These are phyloP conservation scores for Drosophila nigrodunni DNA, from an alignment of 1,140 invertebrate genomes.

Conservation along the genomic window DNA sequence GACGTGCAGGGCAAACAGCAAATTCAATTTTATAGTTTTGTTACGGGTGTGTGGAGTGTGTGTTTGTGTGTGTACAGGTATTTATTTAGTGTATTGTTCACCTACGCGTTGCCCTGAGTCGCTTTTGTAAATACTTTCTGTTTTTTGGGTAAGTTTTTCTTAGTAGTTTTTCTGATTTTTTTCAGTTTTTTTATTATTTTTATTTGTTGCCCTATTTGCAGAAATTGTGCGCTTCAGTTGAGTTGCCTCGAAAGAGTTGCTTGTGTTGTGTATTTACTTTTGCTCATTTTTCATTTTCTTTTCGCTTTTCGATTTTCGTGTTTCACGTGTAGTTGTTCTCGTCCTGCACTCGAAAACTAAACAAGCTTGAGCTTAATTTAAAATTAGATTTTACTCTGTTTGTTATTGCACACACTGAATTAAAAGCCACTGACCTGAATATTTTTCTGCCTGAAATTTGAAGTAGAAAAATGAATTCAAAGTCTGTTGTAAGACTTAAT, in stretches of 20 bases:
- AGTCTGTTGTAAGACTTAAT: too few relatives aligned
- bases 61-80: constrained; percentile 29
- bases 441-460: neutral
- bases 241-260: constrained; percentile 49
- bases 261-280: constrained; percentile 56
- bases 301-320: constrained; percentile 49
- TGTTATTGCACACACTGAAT: constrained; percentile 35
- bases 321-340: constrained; percentile 38
- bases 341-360: constrained; percentile 44
- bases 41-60: constrained; percentile 11
- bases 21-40: constrained; percentile 57
- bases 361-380: constrained; percentile 55
- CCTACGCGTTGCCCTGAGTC: constrained; percentile 3
- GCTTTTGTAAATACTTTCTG: constrained; percentile 4
- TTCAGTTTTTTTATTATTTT: constrained; percentile 30
- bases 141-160: neutral
- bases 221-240: constrained; percentile 47
- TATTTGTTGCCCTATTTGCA: constrained; percentile 57
- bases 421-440: constrained; percentile 7
- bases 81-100: constrained; percentile 68
- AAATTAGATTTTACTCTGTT: constrained; percentile 70
- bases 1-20: constrained; percentile 23
- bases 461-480: too few relatives aligned
- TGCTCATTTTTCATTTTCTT: constrained; percentile 72
- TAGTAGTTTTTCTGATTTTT: neutral